Evolutionary conservation across 2,113 vertebrate species (phyloP), one percentile per base, ranked within the genome.

Genomic region (Antigone vipio): DNA sequence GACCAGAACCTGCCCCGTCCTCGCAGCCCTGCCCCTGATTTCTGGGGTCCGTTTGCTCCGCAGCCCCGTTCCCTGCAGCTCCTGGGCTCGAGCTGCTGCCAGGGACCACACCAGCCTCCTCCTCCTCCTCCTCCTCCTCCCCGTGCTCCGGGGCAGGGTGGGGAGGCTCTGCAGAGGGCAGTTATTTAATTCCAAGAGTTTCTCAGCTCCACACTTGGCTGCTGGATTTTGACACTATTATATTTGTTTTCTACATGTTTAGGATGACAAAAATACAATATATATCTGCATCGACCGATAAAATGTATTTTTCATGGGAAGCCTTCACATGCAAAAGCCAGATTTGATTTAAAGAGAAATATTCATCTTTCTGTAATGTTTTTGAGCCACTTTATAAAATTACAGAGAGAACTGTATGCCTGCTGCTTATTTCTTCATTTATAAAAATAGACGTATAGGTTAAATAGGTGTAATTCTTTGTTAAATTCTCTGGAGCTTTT

Each of bases 381-480:
- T 97, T 89, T 67, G 21, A 96, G 66, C 15, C 38, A 30, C 86
- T 42, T 78, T 3, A 42, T 42, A 42, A 12, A 42, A 42, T 12
- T 42, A 42, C 40, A 42, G 40, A 42, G 40, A 42, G 40, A 42
- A 42, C 26, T 19, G 15, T 64, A 23, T 14, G 23, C 89, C 88
- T 89, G 80, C 92, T 50, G 89, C 95, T 95, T 59, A 81, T 89
- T 96, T 91, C 77, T 67, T 87, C 80, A 72, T 85, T 82, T 86
- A 38, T 60, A 87, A 82, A 89, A 91, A 87, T 87, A 87, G 95
- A 85, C 21, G 62, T 45, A 9, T n/a, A 40, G 87, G 80, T 87
- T 85, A 89, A 95, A 82, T 74, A 84, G 88, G 69, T 30, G 53
- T 64, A 59, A 87, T 92, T 91, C 86, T 92, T 84, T 93, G 94